Evolutionary conservation across 2,797 vertebrate species (phyloP), one percentile per base, ranked within the genome.

Genomic region (Nyctibius grandis): DNA sequence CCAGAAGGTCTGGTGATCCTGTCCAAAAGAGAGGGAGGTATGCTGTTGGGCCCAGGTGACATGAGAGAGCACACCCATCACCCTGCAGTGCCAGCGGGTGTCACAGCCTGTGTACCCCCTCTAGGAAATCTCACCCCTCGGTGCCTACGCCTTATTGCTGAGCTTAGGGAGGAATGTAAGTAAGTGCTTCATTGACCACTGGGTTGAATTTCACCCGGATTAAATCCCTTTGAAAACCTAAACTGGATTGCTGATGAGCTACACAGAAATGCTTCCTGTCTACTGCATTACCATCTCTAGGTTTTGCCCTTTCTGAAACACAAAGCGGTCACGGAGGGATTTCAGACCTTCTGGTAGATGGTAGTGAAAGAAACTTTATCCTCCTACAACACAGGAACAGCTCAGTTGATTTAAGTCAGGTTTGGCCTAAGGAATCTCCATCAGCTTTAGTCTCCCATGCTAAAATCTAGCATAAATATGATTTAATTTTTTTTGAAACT

Each of bases 151-250:
- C 50, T 92, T 85, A 88, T 33, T 93, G 88, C 72, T 85, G 72
- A 92, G 90, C 84, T 95, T 79, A 1, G 5, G 31, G 51, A 91
- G 75, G 91, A 95, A 93, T 87, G 68, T 21, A 61, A 77, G 60
- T 21, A 61, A 77, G 72, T 89, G 90, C 93, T 93, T 94, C 92
- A 88, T 75, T 93, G 95, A 93, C 72, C 75, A 81, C 1, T 2
- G 93, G 34, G 68, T 91, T 93, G 88, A 92, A 85, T 97, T 95
- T 95, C 94, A 6, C n/a, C 34, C 0, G 0, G 64, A 93, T 85
- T 93, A 94, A 92, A 80, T 75, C 78, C 75, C 81, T 95, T 93
- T 96, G 92, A 94, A 96, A 97, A 91, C 57, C 77, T 97, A 93
- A 92, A 96, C 93, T 88, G 45, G 36, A 16, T 89, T 45, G 75